Base-by-base conservation (phyloP, 2,888 invertebrate genomes). In the Cyclophora punctaria region DNA sequence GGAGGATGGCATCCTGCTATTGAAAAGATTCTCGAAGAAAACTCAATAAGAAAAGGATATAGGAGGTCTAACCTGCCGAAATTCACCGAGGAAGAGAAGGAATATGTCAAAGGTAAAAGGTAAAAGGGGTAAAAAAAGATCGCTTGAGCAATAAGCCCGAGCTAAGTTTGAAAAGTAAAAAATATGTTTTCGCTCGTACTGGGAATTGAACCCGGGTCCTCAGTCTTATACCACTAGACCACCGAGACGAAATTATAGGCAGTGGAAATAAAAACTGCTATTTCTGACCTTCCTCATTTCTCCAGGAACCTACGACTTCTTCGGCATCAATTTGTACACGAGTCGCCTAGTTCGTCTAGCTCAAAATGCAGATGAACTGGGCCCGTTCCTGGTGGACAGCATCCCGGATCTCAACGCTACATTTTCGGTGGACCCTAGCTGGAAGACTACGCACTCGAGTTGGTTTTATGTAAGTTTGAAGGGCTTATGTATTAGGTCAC, bases 251-350 rank as follows among this genome's bases (percentile, higher is more conserved):
- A 20, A 20, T n/a, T n/a, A n/a, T n/a, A 20, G 20, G 20, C 20
- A 20, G 20, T 20, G 20, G 20, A 20, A 20, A 20, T 20, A 20
- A 20, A 20, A 20, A 20, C 20, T 20, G 20, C 20, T 20, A 20
- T 20, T 20, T 20, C 2, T 20, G 2, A 20, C 20, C 20, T 20
- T 20, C 37, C 5, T 3, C 6, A 37, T 47, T 34, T 4, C 37
- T 44, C 0, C 56, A 75, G 75, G 75, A 3, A 74, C 92, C 3
- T 89, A 89, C 3, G 93, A 93, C 66, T 93, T 90, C 71, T 83
- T 91, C 46, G 92, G 90, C 0, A 58, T 93, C 40, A 93, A 93
- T 65, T 90, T 91, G 64, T 93, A 93, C 71, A 88, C 91, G 0
- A 81, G 89, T 2, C 68, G 71, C 35, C 43, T 87, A 41, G 63